These are phyloP conservation scores for Corydoras maculifer DNA, from an alignment of 2,113 vertebrate species.

Conservation along the genomic window DNA sequence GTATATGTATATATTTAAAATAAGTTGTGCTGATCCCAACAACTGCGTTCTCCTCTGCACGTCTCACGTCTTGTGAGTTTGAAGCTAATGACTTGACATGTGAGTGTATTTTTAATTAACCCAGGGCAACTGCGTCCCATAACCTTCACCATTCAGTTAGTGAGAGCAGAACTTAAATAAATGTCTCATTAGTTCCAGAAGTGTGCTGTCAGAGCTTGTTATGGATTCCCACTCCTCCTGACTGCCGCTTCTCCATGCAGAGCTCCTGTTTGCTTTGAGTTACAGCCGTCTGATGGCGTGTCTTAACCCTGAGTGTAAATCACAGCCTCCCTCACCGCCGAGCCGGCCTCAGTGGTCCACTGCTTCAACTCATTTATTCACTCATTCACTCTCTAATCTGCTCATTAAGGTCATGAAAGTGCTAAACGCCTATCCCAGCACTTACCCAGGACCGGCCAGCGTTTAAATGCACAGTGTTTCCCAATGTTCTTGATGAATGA, in stretches of 20 bases:
- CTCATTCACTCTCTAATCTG: too few species aligned
- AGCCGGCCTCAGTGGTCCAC: slow-evolving; percentile 34
- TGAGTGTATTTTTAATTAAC: slow-evolving; percentile 63
- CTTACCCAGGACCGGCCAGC: too few species aligned
- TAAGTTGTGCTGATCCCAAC: too few species aligned
- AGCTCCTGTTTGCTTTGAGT: slow-evolving; percentile 59
- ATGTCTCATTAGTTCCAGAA: slow-evolving; percentile 64
- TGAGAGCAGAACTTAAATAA: slow-evolving; percentile 58
- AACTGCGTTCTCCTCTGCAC: too few species aligned
- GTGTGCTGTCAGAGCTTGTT: slow-evolving; percentile 57
- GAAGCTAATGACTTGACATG: slow-evolving; percentile 60
- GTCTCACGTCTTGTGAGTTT: too few species aligned
- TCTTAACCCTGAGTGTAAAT: slow-evolving; percentile 31
- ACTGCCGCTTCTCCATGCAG: slow-evolving; percentile 47
- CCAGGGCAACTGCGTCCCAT: slow-evolving; percentile 57
- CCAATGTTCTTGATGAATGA: slow-evolving; percentile 12
- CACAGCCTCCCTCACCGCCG: neutral
- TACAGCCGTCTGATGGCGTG: slow-evolving; percentile 45
- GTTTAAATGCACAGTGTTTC: slow-evolving; percentile 4
- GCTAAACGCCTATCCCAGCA: too few species aligned
- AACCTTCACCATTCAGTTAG: slow-evolving; percentile 48
- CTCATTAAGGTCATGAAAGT: too few species aligned
- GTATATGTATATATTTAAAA: too few species aligned
- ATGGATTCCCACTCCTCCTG: slow-evolving; percentile 52
- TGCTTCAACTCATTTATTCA: slow-evolving; percentile 28